Percentiles rank a stretch among this genome's conserved stretches.
phyloP scores from a whole-genome alignment of 1,140 invertebrate species.

The Leptopilina clavipes region DNA sequence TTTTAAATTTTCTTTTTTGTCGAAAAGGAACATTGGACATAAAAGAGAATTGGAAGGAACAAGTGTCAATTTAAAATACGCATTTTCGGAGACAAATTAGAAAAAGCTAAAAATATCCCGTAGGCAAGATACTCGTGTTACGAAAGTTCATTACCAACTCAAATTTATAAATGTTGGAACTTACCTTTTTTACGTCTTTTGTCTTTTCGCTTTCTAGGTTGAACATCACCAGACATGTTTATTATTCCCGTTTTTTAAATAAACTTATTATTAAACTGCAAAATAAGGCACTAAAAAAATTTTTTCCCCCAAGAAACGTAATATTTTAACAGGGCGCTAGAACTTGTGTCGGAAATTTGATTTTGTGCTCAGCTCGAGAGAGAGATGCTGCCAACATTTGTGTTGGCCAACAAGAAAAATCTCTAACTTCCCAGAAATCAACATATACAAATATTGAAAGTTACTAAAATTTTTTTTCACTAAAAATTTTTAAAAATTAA shows the following conservation, averaged over 20 bases:
- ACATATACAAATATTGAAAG: not conserved
- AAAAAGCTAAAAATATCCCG: conserved; percentile 65
- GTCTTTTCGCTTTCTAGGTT: conserved; percentile 83
- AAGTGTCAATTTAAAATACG: conserved; percentile 39
- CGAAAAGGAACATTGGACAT: too few species aligned
- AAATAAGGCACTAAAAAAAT: conserved; percentile 31
- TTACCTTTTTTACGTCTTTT: conserved; percentile 84
- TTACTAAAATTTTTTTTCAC: conserved; percentile 25
- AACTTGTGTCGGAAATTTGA: conserved; percentile 53
- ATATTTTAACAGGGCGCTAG: conserved; percentile 40
- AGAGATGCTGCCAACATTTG: conserved; percentile 43
- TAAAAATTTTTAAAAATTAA: not conserved
- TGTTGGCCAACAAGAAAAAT: conserved; percentile 15
- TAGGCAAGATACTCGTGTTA: conserved; percentile 52
- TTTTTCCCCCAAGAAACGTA: conserved; percentile 45
- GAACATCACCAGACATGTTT: conserved; percentile 81
- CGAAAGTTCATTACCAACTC: conserved; percentile 56
- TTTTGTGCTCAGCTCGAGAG: conserved; percentile 47
- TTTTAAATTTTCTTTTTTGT: too few species aligned
- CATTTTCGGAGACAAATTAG: conserved; percentile 50
- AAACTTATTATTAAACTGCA: not conserved
- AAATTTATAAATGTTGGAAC: conserved; percentile 37
- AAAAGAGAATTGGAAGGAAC: conserved; percentile 7
- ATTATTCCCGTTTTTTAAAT: conserved; percentile 63
- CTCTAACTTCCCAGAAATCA: conserved; percentile 23